A percentile compares a stretch with the other conserved stretches of the same genome.
Evolutionary conservation across 2,888 invertebrate species (phyloP).

Genomic region (Taenaris catops): DNA sequence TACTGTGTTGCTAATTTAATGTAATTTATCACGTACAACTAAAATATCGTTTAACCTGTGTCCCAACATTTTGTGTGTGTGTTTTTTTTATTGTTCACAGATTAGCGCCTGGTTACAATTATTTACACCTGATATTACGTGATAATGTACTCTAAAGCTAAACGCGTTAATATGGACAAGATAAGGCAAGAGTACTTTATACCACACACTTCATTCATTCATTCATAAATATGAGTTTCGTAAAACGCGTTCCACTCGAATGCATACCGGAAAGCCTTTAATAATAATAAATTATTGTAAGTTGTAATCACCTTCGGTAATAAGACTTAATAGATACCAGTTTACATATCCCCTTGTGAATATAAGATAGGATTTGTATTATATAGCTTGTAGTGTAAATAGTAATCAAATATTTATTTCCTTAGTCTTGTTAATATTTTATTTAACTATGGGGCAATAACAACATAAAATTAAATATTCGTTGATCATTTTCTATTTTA

Average conservation of each 20-base stretch:
- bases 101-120: too few relatives aligned
- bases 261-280: slow-evolving; percentile 45
- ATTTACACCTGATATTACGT: slow-evolving; percentile 88
- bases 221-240: slow-evolving; percentile 78
- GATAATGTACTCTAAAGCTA: slow-evolving; percentile 31
- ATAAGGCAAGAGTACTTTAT: too few relatives aligned
- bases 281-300: slow-evolving; percentile 43
- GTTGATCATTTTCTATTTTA: slow-evolving; percentile 58
- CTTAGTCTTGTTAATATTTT: slow-evolving; percentile 29
- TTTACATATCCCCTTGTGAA: slow-evolving; percentile 74
- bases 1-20: too few relatives aligned
- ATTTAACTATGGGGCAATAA: slow-evolving; percentile 60
- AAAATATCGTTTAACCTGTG: too few relatives aligned
- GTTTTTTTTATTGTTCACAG: too few relatives aligned
- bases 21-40: too few relatives aligned
- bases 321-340: slow-evolving; percentile 67
- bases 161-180: slow-evolving; percentile 48
- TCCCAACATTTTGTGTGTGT: too few relatives aligned
- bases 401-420: slow-evolving; percentile 36
- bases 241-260: slow-evolving; percentile 29
- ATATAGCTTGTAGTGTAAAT: slow-evolving; percentile 72
- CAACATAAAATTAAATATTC: slow-evolving; percentile 45
- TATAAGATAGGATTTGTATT: slow-evolving; percentile 68
- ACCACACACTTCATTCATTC: too few relatives aligned
- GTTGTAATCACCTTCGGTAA: slow-evolving; percentile 51